These are phyloP conservation scores for Istiophorus platypterus DNA, from an alignment of 2,113 vertebrate species.

Conservation along the genomic window DNA sequence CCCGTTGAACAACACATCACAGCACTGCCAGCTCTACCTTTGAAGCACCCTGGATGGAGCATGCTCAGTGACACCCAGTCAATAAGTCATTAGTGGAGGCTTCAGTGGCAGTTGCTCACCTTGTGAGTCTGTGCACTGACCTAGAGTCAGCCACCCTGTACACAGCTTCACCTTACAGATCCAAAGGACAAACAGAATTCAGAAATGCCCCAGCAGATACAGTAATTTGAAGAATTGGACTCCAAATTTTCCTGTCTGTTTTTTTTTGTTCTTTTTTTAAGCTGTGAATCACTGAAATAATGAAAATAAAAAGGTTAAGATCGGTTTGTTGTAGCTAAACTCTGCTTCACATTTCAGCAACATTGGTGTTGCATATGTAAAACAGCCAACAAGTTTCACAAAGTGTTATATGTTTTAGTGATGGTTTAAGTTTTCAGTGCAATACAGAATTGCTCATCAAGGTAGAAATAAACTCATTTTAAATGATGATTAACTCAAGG, in stretches of 20 bases:
- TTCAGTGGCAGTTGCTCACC: constrained; percentile 63
- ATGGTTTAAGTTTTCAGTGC: too few species aligned
- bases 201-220: constrained; percentile 14
- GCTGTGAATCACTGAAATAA: background rate
- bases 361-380: background rate
- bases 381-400: background rate
- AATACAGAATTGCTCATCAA: too few species aligned
- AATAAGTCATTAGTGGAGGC: constrained; percentile 77
- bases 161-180: constrained; percentile 44
- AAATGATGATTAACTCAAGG: too few species aligned
- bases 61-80: constrained; percentile 71
- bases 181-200: constrained; percentile 20
- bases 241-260: background rate
- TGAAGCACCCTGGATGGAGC: constrained; percentile 66
- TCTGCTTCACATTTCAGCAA: background rate
- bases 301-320: background rate
- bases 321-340: background rate
- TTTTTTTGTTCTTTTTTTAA: background rate
- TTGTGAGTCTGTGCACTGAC: constrained; percentile 73
- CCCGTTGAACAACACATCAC: constrained; percentile 54
- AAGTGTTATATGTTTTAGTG: too few species aligned
- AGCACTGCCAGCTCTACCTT: constrained; percentile 45
- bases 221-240: background rate
- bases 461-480: background rate
- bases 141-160: constrained; percentile 43